These are phyloP conservation scores for Drosophila mimetica DNA, from an alignment of 2,888 invertebrate species.

Conservation along the genomic window DNA sequence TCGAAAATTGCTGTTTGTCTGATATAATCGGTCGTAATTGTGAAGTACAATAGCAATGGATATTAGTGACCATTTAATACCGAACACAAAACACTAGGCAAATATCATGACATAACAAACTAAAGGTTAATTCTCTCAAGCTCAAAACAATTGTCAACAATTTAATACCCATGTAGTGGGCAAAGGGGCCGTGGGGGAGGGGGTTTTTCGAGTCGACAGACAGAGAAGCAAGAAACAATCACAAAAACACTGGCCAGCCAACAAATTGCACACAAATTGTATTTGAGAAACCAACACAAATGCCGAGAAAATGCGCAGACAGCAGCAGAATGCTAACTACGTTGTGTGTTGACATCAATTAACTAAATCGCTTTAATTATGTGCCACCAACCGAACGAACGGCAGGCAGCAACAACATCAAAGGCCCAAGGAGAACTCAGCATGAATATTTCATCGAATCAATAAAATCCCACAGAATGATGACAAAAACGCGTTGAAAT, in stretches of 20 bases:
- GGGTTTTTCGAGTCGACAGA: background rate
- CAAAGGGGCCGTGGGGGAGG: background rate
- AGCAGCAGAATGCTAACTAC: slow-evolving; percentile 52
- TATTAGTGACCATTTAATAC: slow-evolving; percentile 23
- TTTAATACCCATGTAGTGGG: slow-evolving; percentile 53
- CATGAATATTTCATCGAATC: slow-evolving; percentile 70
- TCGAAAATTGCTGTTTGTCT: background rate
- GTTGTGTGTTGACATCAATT: slow-evolving; percentile 72
- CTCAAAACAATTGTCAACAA: slow-evolving; percentile 79
- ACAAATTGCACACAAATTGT: slow-evolving; percentile 59
- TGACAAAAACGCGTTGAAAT: slow-evolving; percentile 59
- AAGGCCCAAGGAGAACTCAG: slow-evolving; percentile 17
- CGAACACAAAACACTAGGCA: slow-evolving; percentile 38
- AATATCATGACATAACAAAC: slow-evolving; percentile 66
- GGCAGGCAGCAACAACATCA: slow-evolving; percentile 16
- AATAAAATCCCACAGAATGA: slow-evolving; percentile 76
- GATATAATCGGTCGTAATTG: slow-evolving; percentile 6
- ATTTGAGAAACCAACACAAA: slow-evolving; percentile 22
- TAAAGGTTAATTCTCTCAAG: slow-evolving; percentile 76
- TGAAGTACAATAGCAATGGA: slow-evolving; percentile 13
- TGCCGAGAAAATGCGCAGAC: slow-evolving; percentile 41
- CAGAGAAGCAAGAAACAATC: slow-evolving; percentile 32
- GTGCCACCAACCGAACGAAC: slow-evolving; percentile 34
- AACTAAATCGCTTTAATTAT: slow-evolving; percentile 72
- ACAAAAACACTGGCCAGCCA: slow-evolving; percentile 33